Evolutionary conservation across 2,888 invertebrate genomes (phyloP), one percentile per base, ranked within the genome.

Genomic region (Biston betularia): DNA sequence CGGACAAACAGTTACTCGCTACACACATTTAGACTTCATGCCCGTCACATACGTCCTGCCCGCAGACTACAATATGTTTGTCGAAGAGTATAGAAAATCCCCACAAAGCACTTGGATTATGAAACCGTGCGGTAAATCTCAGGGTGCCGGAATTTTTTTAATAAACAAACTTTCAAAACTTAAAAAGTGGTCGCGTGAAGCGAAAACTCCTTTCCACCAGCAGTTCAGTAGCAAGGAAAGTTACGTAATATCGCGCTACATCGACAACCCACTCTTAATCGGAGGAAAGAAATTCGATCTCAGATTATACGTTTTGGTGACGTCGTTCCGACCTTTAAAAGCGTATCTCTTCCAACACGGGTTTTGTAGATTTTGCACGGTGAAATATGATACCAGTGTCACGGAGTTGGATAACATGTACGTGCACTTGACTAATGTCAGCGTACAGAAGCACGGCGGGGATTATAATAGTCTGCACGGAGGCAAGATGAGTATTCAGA

Each of bases 211-310:
- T 0, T 97, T 98, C 82, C 97, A 97, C 88, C 97, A 97, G 0
- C 97, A 97, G 82, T 94, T 97, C 50, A 87, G 81, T 70, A 95
- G 96, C 49, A 98, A 98, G 87, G 98, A 98, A 89, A 96, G 97
- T 73, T 99, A 99, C 85, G 99, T 99, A n/a, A 99, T 99, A 85
- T 98, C 98, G 2, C 96, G 97, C 94, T 98, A 98, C 85, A 98
- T 99, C 69, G 98, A 98, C 80, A 98, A 98, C 92, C 99, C 99
- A 0, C 92, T 99, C 50, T 90, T 99, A 75, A 99, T 99, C 82
- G 98, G 98, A n/a, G 98, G 98, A 0, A 98, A 98, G 89, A 99
- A 99, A 89, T 99, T 99, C 87, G 99, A 99, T 92, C 94, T 99
- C 52, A 95, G 99, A 68, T 92, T 99, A 33, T 99, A 98, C 86